A percentile compares a stretch with the other conserved stretches of the same genome.
Conservation (phyloP, 2,113 vertebrate species). For the Eptesicus fuscus region DNA sequence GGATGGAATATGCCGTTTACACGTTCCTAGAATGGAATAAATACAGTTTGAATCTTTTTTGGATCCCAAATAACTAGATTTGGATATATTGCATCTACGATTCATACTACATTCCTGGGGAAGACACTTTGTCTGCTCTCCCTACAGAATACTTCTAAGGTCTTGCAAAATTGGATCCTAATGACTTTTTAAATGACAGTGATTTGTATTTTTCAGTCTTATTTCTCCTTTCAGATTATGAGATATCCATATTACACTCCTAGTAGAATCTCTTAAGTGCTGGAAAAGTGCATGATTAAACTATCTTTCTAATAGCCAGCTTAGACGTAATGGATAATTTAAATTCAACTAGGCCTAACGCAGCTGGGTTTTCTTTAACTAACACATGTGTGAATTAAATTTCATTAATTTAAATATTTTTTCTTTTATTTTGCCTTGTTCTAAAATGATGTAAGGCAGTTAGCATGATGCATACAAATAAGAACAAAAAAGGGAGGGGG, state of each 20-base stretch:
- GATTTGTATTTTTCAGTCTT: not conserved
- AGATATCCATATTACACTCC: not conserved
- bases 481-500: not conserved
- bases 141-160: not conserved
- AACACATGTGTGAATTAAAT: not conserved
- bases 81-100: not conserved
- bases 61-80: not conserved
- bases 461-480: not conserved
- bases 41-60: not conserved
- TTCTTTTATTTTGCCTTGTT: not conserved
- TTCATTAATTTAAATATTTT: slow-evolving; percentile 6
- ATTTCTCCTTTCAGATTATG: not conserved
- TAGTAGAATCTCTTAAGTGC: not conserved
- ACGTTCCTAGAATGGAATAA: not conserved
- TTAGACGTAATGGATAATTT: not conserved
- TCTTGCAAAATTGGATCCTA: not conserved
- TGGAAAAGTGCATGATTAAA: not conserved
- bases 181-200: not conserved
- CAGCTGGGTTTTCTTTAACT: not conserved
- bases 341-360: not conserved
- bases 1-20: not conserved
- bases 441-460: not conserved
- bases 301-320: not conserved
- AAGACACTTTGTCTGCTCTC: not conserved
- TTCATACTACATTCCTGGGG: not conserved